Percentiles rank a stretch among this genome's conserved stretches.
phyloP scores from a whole-genome alignment of 1,140 invertebrate species.

The Drosophila setifemur region DNA sequence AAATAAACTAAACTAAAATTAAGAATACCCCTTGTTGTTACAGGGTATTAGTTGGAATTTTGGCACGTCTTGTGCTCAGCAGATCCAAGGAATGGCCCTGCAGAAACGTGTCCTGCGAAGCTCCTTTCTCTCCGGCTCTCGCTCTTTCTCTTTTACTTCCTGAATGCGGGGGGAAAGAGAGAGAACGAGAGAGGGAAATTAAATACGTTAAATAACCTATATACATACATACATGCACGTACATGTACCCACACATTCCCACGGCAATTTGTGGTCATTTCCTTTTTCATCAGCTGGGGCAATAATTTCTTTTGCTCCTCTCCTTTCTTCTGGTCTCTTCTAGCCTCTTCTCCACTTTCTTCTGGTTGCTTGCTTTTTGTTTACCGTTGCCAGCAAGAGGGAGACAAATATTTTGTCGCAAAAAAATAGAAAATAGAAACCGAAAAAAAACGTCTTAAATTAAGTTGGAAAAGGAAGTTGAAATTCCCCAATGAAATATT shows the following conservation, averaged over 20 bases:
- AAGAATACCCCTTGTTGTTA: not conserved
- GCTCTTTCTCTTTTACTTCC: not conserved
- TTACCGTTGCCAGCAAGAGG: too few relatives aligned
- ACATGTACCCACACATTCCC: conserved; percentile 28
- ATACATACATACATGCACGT: conserved; percentile 21
- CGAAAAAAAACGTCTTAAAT: conserved; percentile 14
- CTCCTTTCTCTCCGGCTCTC: not conserved
- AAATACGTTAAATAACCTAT: conserved; percentile 72
- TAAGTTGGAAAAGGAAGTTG: conserved; percentile 24
- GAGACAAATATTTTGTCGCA: conserved; percentile 40
- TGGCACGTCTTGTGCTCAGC: conserved; percentile 21
- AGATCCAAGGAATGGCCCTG: conserved; percentile 33
- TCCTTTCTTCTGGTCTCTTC: conserved; percentile 16
- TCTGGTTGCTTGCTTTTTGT: conserved; percentile 40
- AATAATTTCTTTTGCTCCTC: conserved; percentile 51
- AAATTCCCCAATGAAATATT: conserved; percentile 26
- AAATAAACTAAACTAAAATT: not conserved
- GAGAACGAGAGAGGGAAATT: conserved; percentile 36
- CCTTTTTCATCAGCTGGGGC: conserved; percentile 73
- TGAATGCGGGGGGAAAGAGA: not conserved
- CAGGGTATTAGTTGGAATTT: conserved; percentile 18
- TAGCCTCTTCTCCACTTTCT: conserved; percentile 39
- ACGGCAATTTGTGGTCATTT: conserved; percentile 77
- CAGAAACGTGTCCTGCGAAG: conserved; percentile 23
- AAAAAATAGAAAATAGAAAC: not conserved